Percentiles rank a stretch among this genome's conserved stretches.
phyloP scores from a whole-genome alignment of 2,888 invertebrate genomes.

The Stegana nigrithorax region DNA sequence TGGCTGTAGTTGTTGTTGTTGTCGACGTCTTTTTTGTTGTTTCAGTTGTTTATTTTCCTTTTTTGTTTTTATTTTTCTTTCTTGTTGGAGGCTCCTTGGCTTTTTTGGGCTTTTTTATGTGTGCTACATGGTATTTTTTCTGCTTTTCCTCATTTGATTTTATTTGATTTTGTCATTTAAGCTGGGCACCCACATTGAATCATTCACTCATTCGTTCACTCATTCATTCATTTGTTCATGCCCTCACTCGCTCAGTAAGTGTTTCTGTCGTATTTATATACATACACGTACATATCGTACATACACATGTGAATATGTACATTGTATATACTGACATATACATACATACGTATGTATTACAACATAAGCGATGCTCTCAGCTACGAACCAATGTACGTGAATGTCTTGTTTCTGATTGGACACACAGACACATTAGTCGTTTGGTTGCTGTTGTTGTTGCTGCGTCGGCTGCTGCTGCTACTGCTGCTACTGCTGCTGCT shows the following conservation, averaged over 20 bases:
- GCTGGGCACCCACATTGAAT: too few relatives aligned
- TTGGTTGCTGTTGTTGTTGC: conserved; percentile 9
- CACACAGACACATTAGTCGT: conserved; percentile 33
- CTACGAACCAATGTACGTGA: conserved; percentile 17
- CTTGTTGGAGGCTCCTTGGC: too few relatives aligned
- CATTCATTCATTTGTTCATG: too few relatives aligned
- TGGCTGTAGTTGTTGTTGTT: too few relatives aligned
- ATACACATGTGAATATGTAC: not conserved
- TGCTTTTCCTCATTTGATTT: not conserved
- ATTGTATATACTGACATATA: too few relatives aligned
- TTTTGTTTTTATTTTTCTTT: not conserved
- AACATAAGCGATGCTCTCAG: not conserved
- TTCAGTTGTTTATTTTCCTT: not conserved
- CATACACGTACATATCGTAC: not conserved
- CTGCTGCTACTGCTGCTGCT: too few relatives aligned
- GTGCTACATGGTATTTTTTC: not conserved
- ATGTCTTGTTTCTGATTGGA: conserved; percentile 53
- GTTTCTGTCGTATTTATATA: too few relatives aligned
- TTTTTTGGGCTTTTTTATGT: too few relatives aligned
- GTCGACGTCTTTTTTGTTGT: not conserved
- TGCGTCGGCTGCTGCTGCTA: not conserved
- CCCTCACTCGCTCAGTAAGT: too few relatives aligned
- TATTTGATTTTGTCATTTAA: too few relatives aligned
- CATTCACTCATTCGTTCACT: too few relatives aligned
- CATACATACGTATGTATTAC: too few relatives aligned